These are phyloP conservation scores for Formicarius rufipectus DNA, from an alignment of 2,113 vertebrate genomes.

Conservation along the genomic window DNA sequence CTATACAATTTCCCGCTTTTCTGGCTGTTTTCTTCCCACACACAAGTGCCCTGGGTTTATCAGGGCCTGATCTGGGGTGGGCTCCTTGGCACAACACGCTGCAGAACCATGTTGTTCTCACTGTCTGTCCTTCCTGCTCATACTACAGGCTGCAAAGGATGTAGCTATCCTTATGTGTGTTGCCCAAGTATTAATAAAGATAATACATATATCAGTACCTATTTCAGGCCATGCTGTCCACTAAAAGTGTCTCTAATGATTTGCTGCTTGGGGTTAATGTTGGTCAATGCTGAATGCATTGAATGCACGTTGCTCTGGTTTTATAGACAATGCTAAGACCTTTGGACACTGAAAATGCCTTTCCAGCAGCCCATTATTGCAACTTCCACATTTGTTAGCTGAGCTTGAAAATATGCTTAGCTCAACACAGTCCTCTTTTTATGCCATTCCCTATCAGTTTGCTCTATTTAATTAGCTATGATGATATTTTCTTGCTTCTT, in stretches of 20 bases:
- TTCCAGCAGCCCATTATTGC: neutral
- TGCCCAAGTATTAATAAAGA: neutral
- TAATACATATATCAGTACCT: neutral
- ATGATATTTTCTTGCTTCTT: neutral
- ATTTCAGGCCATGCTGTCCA: neutral
- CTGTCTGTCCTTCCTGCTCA: neutral
- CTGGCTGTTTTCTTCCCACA: neutral
- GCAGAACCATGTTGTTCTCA: neutral
- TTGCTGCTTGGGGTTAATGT: neutral
- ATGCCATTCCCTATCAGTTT: neutral
- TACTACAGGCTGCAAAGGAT: neutral
- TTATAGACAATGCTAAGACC: neutral
- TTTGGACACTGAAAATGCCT: neutral
- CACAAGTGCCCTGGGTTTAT: neutral
- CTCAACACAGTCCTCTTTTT: neutral
- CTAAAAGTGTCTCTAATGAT: neutral
- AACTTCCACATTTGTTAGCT: neutral
- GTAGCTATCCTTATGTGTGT: rapidly evolving
- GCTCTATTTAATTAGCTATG: neutral
- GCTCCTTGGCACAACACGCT: neutral
- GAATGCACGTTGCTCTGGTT: neutral
- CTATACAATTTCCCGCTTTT: neutral
- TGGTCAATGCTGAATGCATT: neutral
- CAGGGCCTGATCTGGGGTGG: neutral
- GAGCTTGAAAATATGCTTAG: neutral